These are phyloP conservation scores for Rhamnusium bicolor DNA, from an alignment of 2,888 invertebrate genomes.

Conservation along the genomic window DNA sequence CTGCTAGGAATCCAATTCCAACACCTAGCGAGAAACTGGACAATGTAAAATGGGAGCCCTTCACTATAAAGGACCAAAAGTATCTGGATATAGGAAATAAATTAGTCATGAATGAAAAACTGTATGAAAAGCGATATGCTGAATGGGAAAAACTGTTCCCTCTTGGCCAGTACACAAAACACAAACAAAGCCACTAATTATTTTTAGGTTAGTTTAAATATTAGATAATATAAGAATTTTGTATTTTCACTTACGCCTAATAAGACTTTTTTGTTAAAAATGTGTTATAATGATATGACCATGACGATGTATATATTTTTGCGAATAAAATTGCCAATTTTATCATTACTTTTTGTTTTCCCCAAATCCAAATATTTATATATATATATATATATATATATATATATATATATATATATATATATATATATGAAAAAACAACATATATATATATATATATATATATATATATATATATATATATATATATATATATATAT, in stretches of 20 bases:
- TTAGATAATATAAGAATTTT: neutral
- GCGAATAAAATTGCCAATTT: slow-evolving; percentile 20
- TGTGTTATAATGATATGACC: neutral
- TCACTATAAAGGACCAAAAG: slow-evolving; percentile 63
- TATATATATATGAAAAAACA: too few species aligned
- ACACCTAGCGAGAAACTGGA: slow-evolving; percentile 62
- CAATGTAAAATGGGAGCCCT: slow-evolving; percentile 69
- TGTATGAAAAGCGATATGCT: slow-evolving; percentile 67
- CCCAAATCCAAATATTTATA: too few species aligned
- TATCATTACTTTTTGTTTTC: neutral
- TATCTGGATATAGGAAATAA: slow-evolving; percentile 69
- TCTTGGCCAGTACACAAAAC: slow-evolving; percentile 56
- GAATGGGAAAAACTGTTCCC: slow-evolving; percentile 70
- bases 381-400: too few species aligned
- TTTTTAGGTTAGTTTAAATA: neutral
- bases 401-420: too few species aligned
- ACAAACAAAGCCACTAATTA: slow-evolving; percentile 31
- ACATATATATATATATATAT: too few species aligned
- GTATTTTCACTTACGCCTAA: slow-evolving; percentile 16
- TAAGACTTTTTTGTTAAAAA: slow-evolving; percentile 17
- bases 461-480: too few species aligned
- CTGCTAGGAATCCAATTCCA: slow-evolving; percentile 73
- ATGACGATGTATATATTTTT: slow-evolving; percentile 29
- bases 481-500: too few species aligned
- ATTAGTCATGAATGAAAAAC: slow-evolving; percentile 65